A percentile compares a stretch with the other conserved stretches of the same genome.
Evolutionary conservation across 2,113 vertebrate genomes (phyloP).

Genomic region (Pogona vitticeps): DNA sequence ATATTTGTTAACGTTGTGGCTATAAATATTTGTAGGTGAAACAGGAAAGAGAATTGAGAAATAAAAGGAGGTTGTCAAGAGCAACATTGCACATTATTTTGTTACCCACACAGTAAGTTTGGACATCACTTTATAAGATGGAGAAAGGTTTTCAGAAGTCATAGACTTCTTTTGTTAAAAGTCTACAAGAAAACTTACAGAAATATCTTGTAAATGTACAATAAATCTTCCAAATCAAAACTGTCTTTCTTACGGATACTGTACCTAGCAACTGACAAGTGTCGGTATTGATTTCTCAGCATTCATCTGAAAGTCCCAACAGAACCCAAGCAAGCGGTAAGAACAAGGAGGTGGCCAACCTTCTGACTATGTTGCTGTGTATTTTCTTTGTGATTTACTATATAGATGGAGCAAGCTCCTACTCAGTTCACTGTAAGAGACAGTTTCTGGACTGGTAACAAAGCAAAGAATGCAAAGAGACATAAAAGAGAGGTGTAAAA

Average conservation of each 20-base stretch:
- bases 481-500: background rate
- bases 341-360: background rate
- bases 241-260: too few relatives aligned
- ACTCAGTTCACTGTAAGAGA: background rate
- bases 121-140: too few relatives aligned
- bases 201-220: too few relatives aligned
- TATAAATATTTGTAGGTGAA: background rate
- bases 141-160: too few relatives aligned
- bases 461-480: background rate
- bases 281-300: slow-evolving; percentile 40
- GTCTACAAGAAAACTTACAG: too few relatives aligned
- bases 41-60: background rate
- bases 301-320: slow-evolving; percentile 10
- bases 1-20: background rate
- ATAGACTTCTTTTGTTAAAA: too few relatives aligned
- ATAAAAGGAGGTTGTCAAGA: slow-evolving; percentile 21
- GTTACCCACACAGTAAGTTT: too few relatives aligned
- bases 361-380: background rate
- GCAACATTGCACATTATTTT: too few relatives aligned
- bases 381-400: background rate
- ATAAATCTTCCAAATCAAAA: too few relatives aligned
- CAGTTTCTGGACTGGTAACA: background rate
- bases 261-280: background rate
- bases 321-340: accelerated
- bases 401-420: background rate